A percentile compares a stretch with the other conserved stretches of the same genome.
Evolutionary conservation across 2,888 invertebrate species (phyloP).

Genomic region (Sinopyrophorus schimmeli): DNA sequence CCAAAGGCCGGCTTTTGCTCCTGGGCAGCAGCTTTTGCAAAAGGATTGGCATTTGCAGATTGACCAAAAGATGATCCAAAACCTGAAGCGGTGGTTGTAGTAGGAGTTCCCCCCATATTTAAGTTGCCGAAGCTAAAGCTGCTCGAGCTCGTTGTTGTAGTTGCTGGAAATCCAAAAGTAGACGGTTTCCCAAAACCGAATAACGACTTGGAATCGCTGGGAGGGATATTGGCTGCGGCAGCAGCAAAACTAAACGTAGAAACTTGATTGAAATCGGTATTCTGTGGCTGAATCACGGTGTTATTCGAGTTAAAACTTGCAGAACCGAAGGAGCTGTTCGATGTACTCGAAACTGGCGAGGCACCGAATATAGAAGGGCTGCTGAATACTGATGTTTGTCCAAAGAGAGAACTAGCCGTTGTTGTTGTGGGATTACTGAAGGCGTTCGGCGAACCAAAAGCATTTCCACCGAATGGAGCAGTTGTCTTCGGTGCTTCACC

Average conservation of each 20-base stretch:
- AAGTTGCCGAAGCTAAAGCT: constrained; percentile 29
- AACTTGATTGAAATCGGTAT: constrained; percentile 20
- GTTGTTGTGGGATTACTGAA: constrained; percentile 33
- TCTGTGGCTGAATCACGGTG: constrained; percentile 20
- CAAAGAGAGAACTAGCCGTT: constrained; percentile 40
- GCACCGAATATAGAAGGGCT: constrained; percentile 45
- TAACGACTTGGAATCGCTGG: constrained; percentile 18
- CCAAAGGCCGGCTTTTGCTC: constrained; percentile 31
- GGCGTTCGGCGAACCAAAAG: constrained; percentile 33
- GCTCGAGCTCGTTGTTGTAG: constrained; percentile 18
- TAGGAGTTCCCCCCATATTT: constrained; percentile 24
- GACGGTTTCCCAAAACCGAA: constrained; percentile 28
- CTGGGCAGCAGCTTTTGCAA: constrained; percentile 22
- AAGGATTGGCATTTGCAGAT: constrained; percentile 38
- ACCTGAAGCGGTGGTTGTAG: constrained; percentile 27
- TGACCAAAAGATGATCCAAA: constrained; percentile 51
- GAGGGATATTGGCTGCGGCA: constrained; percentile 25
- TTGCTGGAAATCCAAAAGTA: constrained; percentile 40
- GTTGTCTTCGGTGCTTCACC: constrained; percentile 21
- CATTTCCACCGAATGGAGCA: constrained; percentile 11
- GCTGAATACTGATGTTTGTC: constrained; percentile 47
- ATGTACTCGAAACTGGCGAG: constrained; percentile 52
- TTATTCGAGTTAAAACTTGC: constrained; percentile 22
- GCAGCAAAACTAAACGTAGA: constrained; percentile 39
- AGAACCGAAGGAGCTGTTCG: constrained; percentile 49